These are phyloP conservation scores for Tryphoninae sp. DNA, from an alignment of 2,888 invertebrate species.

Conservation along the genomic window DNA sequence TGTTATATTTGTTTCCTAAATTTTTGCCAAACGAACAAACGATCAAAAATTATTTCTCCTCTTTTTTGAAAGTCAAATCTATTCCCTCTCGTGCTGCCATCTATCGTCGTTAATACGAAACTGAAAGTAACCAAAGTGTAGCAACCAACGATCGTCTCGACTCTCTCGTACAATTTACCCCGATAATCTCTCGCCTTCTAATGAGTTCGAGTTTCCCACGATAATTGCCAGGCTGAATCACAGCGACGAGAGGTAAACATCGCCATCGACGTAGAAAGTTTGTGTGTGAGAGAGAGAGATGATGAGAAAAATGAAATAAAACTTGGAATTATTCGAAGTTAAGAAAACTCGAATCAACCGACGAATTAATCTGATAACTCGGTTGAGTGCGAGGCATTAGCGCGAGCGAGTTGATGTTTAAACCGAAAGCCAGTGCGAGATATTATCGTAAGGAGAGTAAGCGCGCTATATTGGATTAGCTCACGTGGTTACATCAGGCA, in stretches of 20 bases:
- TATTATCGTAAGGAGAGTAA: conserved; percentile 54
- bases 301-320: conserved; percentile 22
- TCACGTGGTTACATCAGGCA: conserved; percentile 20
- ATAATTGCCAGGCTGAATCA: conserved; percentile 54
- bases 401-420: conserved; percentile 40
- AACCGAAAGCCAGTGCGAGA: conserved; percentile 31
- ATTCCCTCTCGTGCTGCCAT: background rate
- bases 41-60: background rate
- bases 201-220: conserved; percentile 61
- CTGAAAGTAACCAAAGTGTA: conserved; percentile 51
- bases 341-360: conserved; percentile 18
- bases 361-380: conserved; percentile 62
- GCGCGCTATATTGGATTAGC: conserved; percentile 39
- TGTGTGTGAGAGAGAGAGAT: background rate
- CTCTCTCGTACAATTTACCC: conserved; percentile 52
- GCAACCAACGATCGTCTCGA: conserved; percentile 39
- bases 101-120: conserved; percentile 14
- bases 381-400: conserved; percentile 52
- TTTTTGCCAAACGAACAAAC: no score
- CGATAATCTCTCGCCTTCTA: conserved; percentile 60
- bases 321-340: conserved; percentile 45
- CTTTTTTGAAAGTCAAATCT: background rate
- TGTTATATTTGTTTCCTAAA: no score
- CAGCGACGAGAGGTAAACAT: conserved; percentile 21
- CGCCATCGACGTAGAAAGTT: background rate